Base-by-base conservation (phyloP, 2,113 vertebrate species). In the Tympanuchus pallidicinctus region DNA sequence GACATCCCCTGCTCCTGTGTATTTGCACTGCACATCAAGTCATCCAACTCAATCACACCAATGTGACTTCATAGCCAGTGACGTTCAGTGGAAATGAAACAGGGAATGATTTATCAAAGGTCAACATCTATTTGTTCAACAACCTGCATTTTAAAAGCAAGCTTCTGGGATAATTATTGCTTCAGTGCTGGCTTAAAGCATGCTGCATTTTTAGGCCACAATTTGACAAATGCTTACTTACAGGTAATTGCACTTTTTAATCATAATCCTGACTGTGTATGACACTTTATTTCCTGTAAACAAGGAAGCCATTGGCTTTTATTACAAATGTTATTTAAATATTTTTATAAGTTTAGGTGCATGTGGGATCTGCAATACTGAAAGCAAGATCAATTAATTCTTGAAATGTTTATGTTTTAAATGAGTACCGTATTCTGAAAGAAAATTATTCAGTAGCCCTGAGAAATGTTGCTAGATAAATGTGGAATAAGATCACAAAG, bases 391-490 rank as follows among this genome's bases (percentile, higher is more conserved):
- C 88, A 92, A 65, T 89, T 85, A 77, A 66, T 76, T 93, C 91
- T 89, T 94, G 83, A 92, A 94, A 82, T 61, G 90, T 56, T 94
- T 92, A 89, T 89, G n/a, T 89, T 92, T 86, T 76, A 95, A 96
- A 94, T 77, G 78, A 90, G 45, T 45, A 92, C 48, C 1, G 0
- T 48, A 63, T 80, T 90, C 94, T 94, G 94, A 86, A 79, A 94
- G 42, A 38, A 95, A 91, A 96, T 94, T 93, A 89, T 74, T 73
- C 79, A 84, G 47, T 27, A 92, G 65, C 52, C 75, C 69, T 4
- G 66, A 92, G 22, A 36, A 36, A 40, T 88, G 86, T 73, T 88
- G 71, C 91, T 90, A 78, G 74, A 11, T 78, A 94, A 94, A 70
- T 54, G 81, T 12, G n/a, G 86, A 91, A 56, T 59, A 72, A 69